A percentile compares a stretch with the other conserved stretches of the same genome.
Evolutionary conservation across 1,140 invertebrate genomes (phyloP).

Genomic region (Aphaenogaster floridana): DNA sequence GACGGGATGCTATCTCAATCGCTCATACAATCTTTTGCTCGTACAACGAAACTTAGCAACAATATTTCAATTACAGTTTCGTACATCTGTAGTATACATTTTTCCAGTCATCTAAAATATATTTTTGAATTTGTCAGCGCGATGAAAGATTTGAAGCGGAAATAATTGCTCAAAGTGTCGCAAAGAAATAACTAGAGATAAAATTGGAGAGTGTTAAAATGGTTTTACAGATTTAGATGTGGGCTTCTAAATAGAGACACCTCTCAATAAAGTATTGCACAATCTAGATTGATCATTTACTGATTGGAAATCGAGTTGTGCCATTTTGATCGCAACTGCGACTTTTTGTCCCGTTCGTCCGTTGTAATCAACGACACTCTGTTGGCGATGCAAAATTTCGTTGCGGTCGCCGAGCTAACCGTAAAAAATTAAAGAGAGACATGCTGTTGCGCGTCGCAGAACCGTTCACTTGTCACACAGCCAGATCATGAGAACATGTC

Average conservation of each 20-base stretch:
- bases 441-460: not conserved
- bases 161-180: slow-evolving; percentile 36
- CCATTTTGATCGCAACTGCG: not conserved
- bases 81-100: not conserved
- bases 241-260: not conserved
- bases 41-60: not conserved
- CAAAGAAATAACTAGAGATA: not conserved
- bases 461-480: slow-evolving; percentile 9
- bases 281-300: not conserved
- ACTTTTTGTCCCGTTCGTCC: not conserved
- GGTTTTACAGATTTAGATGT: not conserved
- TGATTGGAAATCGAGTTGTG: not conserved
- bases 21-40: not conserved
- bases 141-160: slow-evolving; percentile 7
- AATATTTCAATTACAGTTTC: not conserved
- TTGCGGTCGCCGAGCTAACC: not conserved
- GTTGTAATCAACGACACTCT: slow-evolving; percentile 4
- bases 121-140: not conserved
- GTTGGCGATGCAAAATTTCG: not conserved
- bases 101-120: not conserved
- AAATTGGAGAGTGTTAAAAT: not conserved
- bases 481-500: slow-evolving; percentile 16
- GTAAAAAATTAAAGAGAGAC: slow-evolving; percentile 45
- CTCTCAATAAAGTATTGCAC: not conserved
- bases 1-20: not conserved